Base-by-base conservation (phyloP, 2,888 invertebrate genomes). In the Himalopsyche kuldschensis region DNA sequence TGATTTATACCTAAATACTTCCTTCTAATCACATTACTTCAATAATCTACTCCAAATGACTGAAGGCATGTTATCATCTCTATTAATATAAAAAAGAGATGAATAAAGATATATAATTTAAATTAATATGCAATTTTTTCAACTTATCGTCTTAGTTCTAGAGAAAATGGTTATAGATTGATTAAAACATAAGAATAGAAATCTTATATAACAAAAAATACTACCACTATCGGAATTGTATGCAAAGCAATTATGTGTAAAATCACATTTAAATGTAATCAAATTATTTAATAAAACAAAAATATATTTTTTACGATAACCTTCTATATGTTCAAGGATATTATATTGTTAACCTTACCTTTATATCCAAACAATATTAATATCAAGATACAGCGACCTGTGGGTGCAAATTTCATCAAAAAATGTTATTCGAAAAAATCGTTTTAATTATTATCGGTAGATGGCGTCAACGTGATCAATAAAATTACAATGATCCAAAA, bases 1-100 rank as follows among this genome's bases (percentile, higher is more conserved):
- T 92, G 92, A 90, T 89, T 78, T 82, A 69, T 69, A 69, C 27
- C 69, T 69, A 48, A 31, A 48, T 35, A 35, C 35, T 32, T 79
- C 48, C 32, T 76, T 78, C 35, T 76, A 76, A 81, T 81, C 81
- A 81, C 69, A 31, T 35, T 41, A 79, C 20, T n/a, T 77, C 4
- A 35, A 76, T 17, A 15, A 75, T 32, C 10, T 76, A 76, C 41
- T 76, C 35, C 76, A 76, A 76, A 35, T 76, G 32, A 76, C 76
- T 41, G 76, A 32, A 76, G 35, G 32, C 41, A 76, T 76, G 11
- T 17, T 76, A 20, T 35, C 10, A 35, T 11, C 17, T 1, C 35
- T 17, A 76, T 69, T 69, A 30, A 69, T 30, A 63, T 63, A 4
- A 20, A 63, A 24, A 8, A 63, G 8, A n/a, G n/a, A n/a, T n/a